Conservation (phyloP, 2,888 invertebrate species). For the Heteropelma amictum region DNA sequence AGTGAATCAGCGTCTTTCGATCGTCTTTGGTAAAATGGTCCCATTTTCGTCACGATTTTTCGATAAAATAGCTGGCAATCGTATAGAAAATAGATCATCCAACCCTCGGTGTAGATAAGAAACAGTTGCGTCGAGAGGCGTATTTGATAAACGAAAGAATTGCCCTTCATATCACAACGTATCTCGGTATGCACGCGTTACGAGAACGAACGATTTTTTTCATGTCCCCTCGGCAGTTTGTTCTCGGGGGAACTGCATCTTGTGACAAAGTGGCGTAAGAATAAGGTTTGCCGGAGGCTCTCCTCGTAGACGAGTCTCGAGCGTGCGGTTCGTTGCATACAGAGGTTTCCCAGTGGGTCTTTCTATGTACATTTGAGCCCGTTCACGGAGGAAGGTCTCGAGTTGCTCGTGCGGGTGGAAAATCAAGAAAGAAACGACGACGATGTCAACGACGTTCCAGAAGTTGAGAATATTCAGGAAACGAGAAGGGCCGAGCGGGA, state of each 20-base stretch:
- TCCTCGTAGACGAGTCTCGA: slow-evolving; percentile 48
- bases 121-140: too few species aligned
- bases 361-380: slow-evolving; percentile 20
- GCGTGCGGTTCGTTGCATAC: slow-evolving; percentile 51
- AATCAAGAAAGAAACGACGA: slow-evolving; percentile 45
- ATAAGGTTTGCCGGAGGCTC: slow-evolving; percentile 73
- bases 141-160: too few species aligned
- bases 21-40: too few species aligned
- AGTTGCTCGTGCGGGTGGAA: slow-evolving; percentile 42
- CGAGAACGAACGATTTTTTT: slow-evolving; percentile 37
- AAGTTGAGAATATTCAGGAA: slow-evolving; percentile 36
- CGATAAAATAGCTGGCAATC: too few species aligned
- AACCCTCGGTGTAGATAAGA: too few species aligned
- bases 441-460: slow-evolving; percentile 38
- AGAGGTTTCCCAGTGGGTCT: slow-evolving; percentile 25
- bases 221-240: slow-evolving; percentile 56
- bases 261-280: slow-evolving; percentile 77
- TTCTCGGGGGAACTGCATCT: slow-evolving; percentile 67
- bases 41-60: too few species aligned
- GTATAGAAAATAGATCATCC: too few species aligned
- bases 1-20: too few species aligned
- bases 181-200: too few species aligned
- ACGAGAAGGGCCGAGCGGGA: slow-evolving; percentile 25
- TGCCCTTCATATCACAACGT: too few species aligned
- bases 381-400: slow-evolving; percentile 45